Evolutionary conservation across 2,113 vertebrate species (phyloP).

Genomic region (Ochotona curzoniae): DNA sequence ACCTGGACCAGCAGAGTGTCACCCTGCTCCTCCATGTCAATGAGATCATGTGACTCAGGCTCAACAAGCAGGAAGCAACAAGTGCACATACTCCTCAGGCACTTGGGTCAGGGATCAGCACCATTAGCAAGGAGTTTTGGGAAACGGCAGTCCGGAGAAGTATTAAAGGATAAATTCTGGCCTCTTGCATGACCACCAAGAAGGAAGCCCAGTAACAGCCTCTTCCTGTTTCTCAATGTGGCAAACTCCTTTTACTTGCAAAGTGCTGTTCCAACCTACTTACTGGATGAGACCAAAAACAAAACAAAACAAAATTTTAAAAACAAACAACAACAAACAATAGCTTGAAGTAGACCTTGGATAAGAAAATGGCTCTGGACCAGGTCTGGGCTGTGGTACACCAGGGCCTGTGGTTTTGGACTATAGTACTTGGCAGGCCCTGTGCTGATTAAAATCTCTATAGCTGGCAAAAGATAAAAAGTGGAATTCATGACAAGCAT

Average conservation of each 20-base stretch:
- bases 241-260: background rate
- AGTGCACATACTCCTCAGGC: background rate
- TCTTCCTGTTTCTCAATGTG: background rate
- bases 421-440: too few relatives aligned
- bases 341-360: background rate
- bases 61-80: background rate
- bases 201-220: background rate
- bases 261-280: background rate
- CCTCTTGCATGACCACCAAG: background rate
- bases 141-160: background rate
- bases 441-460: background rate
- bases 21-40: rapidly evolving
- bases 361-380: background rate
- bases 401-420: background rate
- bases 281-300: too few relatives aligned
- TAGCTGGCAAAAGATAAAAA: background rate
- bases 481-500: background rate
- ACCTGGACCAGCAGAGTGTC: background rate
- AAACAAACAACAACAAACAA: background rate
- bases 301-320: too few relatives aligned
- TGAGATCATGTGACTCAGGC: background rate
- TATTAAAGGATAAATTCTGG: background rate
- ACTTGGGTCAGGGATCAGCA: background rate
- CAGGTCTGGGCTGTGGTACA: background rate
- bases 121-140: background rate